Percentiles rank a stretch among this genome's conserved stretches.
These are phyloP conservation scores for Sycophila texana DNA, from an alignment of 2,888 invertebrate species.

Conservation along the genomic window DNA sequence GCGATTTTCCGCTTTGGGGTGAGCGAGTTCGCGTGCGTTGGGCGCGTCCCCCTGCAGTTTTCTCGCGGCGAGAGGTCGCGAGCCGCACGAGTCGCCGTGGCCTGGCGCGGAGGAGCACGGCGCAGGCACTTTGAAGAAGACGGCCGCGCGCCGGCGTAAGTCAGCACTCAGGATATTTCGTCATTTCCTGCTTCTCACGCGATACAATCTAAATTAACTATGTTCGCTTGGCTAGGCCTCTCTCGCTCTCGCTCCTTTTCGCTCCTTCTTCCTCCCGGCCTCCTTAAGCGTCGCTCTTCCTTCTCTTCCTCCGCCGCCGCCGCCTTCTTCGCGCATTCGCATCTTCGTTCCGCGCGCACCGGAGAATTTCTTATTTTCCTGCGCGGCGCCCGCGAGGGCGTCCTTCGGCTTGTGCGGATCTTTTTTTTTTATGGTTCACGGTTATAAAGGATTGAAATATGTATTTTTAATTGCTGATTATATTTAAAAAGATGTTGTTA, in stretches of 20 bases:
- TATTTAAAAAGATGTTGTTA: too few relatives aligned
- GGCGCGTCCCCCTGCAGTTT: constrained; percentile 18
- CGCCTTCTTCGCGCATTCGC: background rate
- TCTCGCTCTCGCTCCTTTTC: constrained; percentile 65
- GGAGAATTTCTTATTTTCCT: constrained; percentile 22
- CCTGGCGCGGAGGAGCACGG: background rate
- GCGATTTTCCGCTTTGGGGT: too few relatives aligned
- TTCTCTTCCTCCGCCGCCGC: constrained; percentile 23
- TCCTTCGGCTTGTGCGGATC: background rate
- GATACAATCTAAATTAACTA: constrained; percentile 76
- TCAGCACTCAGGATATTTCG: constrained; percentile 76
- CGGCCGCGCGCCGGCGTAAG: constrained; percentile 67
- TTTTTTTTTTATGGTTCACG: background rate
- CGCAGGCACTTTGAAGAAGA: constrained; percentile 54
- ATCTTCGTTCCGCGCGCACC: background rate
- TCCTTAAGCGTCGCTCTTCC: constrained; percentile 39
- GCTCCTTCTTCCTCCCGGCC: constrained; percentile 32
- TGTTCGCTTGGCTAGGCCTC: constrained; percentile 75
- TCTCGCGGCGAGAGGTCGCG: constrained; percentile 45
- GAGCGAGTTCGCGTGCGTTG: too few relatives aligned
- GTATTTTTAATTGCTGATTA: background rate
- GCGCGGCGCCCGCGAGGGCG: too few relatives aligned
- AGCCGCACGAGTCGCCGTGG: constrained; percentile 37
- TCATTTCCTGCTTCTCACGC: constrained; percentile 77
- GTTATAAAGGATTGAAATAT: background rate